These are phyloP conservation scores for Popillia japonica DNA, from an alignment of 1,140 invertebrate genomes.

Conservation along the genomic window DNA sequence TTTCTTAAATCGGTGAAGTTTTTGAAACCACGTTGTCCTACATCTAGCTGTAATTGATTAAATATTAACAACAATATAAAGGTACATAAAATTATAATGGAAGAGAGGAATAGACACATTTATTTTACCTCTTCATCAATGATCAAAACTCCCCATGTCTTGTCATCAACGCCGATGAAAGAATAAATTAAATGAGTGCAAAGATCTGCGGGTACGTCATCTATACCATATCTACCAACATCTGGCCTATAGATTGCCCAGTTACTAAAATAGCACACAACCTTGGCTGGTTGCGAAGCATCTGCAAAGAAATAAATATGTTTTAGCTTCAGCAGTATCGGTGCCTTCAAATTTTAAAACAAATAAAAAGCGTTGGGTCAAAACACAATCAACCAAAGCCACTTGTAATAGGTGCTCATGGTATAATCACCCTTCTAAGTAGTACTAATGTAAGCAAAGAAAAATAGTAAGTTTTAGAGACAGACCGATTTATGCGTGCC, in stretches of 20 bases:
- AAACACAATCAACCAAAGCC: too few species aligned
- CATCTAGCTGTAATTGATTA: slow-evolving; percentile 67
- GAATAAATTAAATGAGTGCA: slow-evolving; percentile 91
- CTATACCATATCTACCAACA: slow-evolving; percentile 79
- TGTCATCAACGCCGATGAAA: slow-evolving; percentile 86
- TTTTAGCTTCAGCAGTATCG: too few species aligned
- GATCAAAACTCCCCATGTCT: slow-evolving; percentile 77
- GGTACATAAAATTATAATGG: background rate
- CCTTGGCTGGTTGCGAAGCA: slow-evolving; percentile 63
- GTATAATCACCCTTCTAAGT: too few species aligned
- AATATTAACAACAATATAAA: background rate
- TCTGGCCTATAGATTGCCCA: slow-evolving; percentile 90
- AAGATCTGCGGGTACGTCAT: slow-evolving; percentile 82
- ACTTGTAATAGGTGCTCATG: too few species aligned
- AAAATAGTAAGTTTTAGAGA: too few species aligned
- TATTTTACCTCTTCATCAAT: slow-evolving; percentile 78
- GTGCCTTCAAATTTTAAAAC: too few species aligned
- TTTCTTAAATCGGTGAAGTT: slow-evolving; percentile 80
- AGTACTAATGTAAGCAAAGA: too few species aligned
- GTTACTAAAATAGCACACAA: slow-evolving; percentile 90
- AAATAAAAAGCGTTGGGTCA: too few species aligned
- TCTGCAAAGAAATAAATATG: slow-evolving; percentile 43
- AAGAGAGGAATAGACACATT: background rate
- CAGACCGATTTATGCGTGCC: too few species aligned
- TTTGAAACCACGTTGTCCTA: slow-evolving; percentile 79